A percentile compares a stretch with the other conserved stretches of the same genome.
These are phyloP conservation scores for Odontothrips loti DNA, from an alignment of 2,888 invertebrate genomes.

Conservation along the genomic window DNA sequence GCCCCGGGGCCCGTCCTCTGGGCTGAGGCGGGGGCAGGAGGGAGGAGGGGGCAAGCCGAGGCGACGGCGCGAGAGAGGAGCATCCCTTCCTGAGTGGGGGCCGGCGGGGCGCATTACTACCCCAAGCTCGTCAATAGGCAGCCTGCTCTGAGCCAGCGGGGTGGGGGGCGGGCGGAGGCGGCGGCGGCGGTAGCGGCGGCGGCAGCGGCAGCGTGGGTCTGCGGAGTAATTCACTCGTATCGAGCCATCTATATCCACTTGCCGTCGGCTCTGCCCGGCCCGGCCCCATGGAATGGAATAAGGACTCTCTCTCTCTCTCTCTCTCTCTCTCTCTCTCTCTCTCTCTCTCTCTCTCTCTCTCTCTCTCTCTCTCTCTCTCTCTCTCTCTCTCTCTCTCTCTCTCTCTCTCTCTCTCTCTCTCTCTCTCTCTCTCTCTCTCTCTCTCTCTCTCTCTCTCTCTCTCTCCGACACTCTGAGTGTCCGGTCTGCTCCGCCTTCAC, in stretches of 20 bases:
- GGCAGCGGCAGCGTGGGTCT: background rate
- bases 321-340: background rate
- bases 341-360: background rate
- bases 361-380: background rate
- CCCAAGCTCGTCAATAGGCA: conserved; percentile 1
- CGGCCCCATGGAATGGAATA: background rate
- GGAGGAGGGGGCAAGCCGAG: no score
- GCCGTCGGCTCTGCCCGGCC: background rate
- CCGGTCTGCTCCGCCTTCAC: no score
- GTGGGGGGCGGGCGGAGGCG: background rate
- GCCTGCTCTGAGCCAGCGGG: background rate
- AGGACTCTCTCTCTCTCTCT: background rate
- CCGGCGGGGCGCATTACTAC: background rate
- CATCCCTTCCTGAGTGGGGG: no score
- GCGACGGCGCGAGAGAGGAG: no score
- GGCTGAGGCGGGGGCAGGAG: no score
- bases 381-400: background rate
- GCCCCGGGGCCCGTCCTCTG: no score
- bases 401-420: background rate
- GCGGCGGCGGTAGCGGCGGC: background rate
- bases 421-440: no score
- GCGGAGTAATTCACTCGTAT: conserved; percentile 6
- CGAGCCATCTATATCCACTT: conserved; percentile 11
- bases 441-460: no score
- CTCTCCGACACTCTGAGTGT: no score